Percentiles rank a stretch among this genome's conserved stretches.
Evolutionary conservation across 2,797 vertebrate species (phyloP).

Genomic region (Manis javanica): DNA sequence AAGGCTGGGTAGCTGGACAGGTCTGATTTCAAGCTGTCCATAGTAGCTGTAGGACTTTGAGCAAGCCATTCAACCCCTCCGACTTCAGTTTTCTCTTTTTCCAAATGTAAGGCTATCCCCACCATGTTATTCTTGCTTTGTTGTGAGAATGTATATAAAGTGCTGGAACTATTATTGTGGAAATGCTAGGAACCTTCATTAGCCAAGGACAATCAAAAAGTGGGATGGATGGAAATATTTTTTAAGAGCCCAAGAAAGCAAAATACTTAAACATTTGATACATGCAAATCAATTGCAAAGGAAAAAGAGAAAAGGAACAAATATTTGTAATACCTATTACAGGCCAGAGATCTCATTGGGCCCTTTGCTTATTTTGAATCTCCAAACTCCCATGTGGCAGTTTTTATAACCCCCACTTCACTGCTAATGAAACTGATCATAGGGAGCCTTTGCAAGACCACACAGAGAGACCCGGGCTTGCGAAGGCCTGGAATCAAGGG

Average conservation of each 20-base stretch:
- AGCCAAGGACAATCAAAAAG: not conserved
- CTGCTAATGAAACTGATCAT: not conserved
- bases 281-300: conserved; percentile 1
- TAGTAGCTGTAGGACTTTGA: not conserved
- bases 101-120: not conserved
- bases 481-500: not conserved
- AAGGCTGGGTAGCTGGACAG: not conserved
- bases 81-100: not conserved
- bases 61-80: not conserved
- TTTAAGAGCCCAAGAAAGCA: not conserved
- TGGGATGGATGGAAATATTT: not conserved
- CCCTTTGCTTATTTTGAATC: not conserved
- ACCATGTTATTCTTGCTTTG: not conserved
- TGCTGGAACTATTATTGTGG: not conserved
- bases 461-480: not conserved
- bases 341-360: not conserved
- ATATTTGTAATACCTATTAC: not conserved
- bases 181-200: not conserved
- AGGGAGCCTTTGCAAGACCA: not conserved
- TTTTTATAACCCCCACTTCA: not conserved
- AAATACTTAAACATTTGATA: not conserved
- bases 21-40: not conserved
- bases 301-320: not conserved
- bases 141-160: not conserved
- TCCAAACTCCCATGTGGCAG: not conserved